Evolutionary conservation across 2,888 invertebrate genomes (phyloP).

Genomic region (Drosophila fulvimacula): DNA sequence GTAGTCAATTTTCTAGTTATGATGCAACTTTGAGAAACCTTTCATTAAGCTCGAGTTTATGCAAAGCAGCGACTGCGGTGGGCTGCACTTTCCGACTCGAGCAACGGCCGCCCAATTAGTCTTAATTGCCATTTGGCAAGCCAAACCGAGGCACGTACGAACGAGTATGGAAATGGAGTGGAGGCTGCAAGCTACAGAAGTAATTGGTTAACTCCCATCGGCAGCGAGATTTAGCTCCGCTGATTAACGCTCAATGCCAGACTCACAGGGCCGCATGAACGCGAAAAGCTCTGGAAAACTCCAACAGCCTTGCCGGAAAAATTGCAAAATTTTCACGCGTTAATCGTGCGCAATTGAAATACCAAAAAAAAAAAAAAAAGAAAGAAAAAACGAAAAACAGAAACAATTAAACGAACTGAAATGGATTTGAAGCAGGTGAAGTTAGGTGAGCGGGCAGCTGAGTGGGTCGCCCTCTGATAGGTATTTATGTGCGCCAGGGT

Average conservation of each 20-base stretch:
- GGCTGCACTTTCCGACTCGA: slow-evolving; percentile 56
- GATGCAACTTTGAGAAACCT: slow-evolving; percentile 43
- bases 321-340: slow-evolving; percentile 75
- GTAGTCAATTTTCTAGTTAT: slow-evolving; percentile 29
- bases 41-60: slow-evolving; percentile 22
- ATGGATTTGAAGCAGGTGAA: background rate
- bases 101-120: slow-evolving; percentile 67
- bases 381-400: background rate
- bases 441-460: background rate
- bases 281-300: slow-evolving; percentile 46
- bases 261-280: slow-evolving; percentile 30
- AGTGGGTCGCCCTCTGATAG: slow-evolving; percentile 5
- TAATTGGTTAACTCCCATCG: slow-evolving; percentile 65
- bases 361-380: slow-evolving; percentile 5
- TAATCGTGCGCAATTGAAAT: slow-evolving; percentile 72
- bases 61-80: slow-evolving; percentile 43
- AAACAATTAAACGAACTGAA: slow-evolving; percentile 49
- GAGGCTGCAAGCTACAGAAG: slow-evolving; percentile 34
- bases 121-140: slow-evolving; percentile 62
- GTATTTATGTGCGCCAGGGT: slow-evolving; percentile 74
- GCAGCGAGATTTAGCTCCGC: slow-evolving; percentile 58
- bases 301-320: slow-evolving; percentile 53
- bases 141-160: slow-evolving; percentile 31
- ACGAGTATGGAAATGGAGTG: slow-evolving; percentile 6
- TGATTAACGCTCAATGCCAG: slow-evolving; percentile 65